Evolutionary conservation across 2,113 vertebrate genomes (phyloP), one percentile per base, ranked within the genome.

Genomic region (Oreotrochilus melanogaster): DNA sequence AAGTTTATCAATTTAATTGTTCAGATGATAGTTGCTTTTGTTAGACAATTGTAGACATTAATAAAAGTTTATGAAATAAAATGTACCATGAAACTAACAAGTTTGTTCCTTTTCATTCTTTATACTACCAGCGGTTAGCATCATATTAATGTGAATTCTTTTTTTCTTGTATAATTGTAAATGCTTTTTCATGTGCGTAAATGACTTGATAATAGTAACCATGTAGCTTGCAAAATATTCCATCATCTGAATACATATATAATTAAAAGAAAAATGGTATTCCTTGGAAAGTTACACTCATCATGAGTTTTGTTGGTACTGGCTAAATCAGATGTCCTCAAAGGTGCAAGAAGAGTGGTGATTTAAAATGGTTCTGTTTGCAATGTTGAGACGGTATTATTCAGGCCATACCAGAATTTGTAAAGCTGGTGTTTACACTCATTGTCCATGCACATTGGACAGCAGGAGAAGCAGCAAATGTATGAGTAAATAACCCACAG

Each of bases 31-130:
- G 14, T 18, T 81, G 11, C 47, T 81, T 51, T 89, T 86, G 15
- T 80, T 74, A 62, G 22, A 11, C 93, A 93, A 88, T 89, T 83
- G 87, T 76, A 89, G 76, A 60, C 37, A 76, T 92, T 65, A 91
- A 95, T 88, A 95, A 75, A 28, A 76, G 65, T 50, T 78, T 84
- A 93, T 76, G 25, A 93, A 84, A 95, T 56, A 78, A 88, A 93
- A 66, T 75, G 5, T 60, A 18, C 23, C 31, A 70, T 33, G 56
- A 83, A 95, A n/a, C 19, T 42, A 69, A 74, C 11, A 84, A 56
- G 21, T 79, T 82, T 58, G 4, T 27, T 81, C 76, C 53, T 83
- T 94, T 90, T 83, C 13, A 64, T 92, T 78, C 39, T 64, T 91
- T 78, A 73, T 22, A 6, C 17, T 69, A 67, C 19, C 24, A 88